These are phyloP conservation scores for Dryomyza anilis DNA, from an alignment of 2,888 invertebrate species.

Conservation along the genomic window DNA sequence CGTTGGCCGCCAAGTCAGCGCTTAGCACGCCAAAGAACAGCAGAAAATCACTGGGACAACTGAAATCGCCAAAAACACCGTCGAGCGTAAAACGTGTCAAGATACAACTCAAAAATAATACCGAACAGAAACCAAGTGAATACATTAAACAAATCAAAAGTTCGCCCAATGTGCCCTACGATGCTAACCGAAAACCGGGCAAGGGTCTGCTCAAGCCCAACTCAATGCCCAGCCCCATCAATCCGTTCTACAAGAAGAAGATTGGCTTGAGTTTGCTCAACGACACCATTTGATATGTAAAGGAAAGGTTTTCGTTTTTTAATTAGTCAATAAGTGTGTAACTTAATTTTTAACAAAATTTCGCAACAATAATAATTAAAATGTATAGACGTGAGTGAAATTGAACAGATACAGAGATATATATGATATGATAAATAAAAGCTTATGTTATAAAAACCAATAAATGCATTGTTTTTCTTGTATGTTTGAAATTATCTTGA, in stretches of 20 bases:
- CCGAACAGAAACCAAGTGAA: slow-evolving; percentile 74
- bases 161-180: slow-evolving; percentile 78
- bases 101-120: slow-evolving; percentile 73
- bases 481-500: too few relatives aligned
- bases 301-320: neutral
- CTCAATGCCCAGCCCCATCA: slow-evolving; percentile 72
- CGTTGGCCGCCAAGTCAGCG: slow-evolving; percentile 44
- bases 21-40: slow-evolving; percentile 32
- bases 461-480: neutral
- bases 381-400: neutral
- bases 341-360: slow-evolving; percentile 2
- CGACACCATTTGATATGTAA: slow-evolving; percentile 46
- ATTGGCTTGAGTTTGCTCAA: slow-evolving; percentile 44
- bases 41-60: slow-evolving; percentile 25
- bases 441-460: too few relatives aligned
- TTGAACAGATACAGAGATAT: too few relatives aligned
- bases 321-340: slow-evolving; percentile 4
- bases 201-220: slow-evolving; percentile 76
- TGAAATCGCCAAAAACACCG: slow-evolving; percentile 32
- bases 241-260: slow-evolving; percentile 75
- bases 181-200: slow-evolving; percentile 70
- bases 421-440: too few relatives aligned
- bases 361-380: neutral
- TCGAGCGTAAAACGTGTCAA: slow-evolving; percentile 69
- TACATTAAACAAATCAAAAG: slow-evolving; percentile 72